Evolutionary conservation across 2,888 invertebrate species (phyloP).

Genomic region (Cheilosia soror): DNA sequence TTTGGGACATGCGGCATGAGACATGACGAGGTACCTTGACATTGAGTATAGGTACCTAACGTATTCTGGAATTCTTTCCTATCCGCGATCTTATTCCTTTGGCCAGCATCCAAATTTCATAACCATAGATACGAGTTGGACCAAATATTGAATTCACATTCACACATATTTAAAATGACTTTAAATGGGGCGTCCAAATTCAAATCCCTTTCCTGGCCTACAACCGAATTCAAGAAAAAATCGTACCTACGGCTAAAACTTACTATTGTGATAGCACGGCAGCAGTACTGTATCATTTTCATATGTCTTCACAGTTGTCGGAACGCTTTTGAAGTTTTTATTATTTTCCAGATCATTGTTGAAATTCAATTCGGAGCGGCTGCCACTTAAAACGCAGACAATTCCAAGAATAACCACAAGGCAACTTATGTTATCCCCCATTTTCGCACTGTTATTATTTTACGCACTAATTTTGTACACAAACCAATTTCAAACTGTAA

Average conservation of each 20-base stretch:
- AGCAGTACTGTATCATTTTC: conserved; percentile 91
- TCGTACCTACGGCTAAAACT: conserved; percentile 79
- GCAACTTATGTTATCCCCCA: conserved; percentile 21
- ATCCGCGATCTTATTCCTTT: too few species aligned
- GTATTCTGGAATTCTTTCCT: too few species aligned
- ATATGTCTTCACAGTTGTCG: conserved; percentile 90
- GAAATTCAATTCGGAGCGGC: conserved; percentile 77
- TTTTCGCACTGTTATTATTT: conserved; percentile 18
- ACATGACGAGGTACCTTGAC: too few species aligned
- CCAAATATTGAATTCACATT: too few species aligned
- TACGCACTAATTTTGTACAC: background rate
- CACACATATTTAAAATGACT: too few species aligned
- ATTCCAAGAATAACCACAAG: conserved; percentile 16
- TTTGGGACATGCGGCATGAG: too few species aligned
- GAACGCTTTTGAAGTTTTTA: conserved; percentile 88
- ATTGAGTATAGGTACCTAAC: too few species aligned
- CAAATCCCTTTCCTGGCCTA: too few species aligned
- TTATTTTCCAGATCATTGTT: conserved; percentile 78
- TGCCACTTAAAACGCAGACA: conserved; percentile 18
- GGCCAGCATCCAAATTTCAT: too few species aligned
- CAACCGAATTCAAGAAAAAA: background rate
- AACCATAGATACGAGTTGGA: too few species aligned
- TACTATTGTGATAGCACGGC: conserved; percentile 91
- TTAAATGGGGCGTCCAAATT: too few species aligned
- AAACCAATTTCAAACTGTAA: conserved; percentile 1